A percentile compares a stretch with the other conserved stretches of the same genome.
Conservation (phyloP, 2,888 invertebrate genomes). For the Nephrotoma flavescens region DNA sequence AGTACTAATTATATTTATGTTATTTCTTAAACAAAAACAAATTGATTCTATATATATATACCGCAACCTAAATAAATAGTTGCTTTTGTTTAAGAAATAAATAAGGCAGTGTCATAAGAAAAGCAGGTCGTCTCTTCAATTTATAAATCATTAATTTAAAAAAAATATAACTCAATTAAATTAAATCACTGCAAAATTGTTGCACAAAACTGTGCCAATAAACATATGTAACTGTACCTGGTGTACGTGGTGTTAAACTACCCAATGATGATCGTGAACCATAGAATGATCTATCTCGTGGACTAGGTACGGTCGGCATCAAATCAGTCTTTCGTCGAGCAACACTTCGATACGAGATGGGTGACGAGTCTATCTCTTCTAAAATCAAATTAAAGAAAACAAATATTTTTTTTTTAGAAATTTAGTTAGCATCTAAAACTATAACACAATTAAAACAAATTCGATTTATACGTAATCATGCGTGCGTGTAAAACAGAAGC, state of each 20-base stretch:
- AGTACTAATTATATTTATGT: not conserved
- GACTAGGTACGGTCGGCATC: constrained; percentile 74
- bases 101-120: not conserved
- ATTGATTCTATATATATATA: not conserved
- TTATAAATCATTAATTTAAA: not conserved
- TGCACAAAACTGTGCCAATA: not conserved
- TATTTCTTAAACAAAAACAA: not conserved
- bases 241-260: constrained; percentile 31
- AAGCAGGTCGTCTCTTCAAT: not conserved
- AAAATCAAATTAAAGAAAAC: constrained; percentile 3
- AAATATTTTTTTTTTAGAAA: not conserved
- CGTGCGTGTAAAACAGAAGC: not conserved
- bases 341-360: constrained; percentile 59
- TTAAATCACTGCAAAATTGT: not conserved
- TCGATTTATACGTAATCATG: not conserved
- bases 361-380: constrained; percentile 26
- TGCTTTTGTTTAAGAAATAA: not conserved
- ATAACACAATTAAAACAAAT: not conserved
- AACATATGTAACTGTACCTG: constrained; percentile 25
- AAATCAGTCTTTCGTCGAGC: constrained; percentile 80
- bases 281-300: constrained; percentile 40
- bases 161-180: not conserved
- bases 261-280: constrained; percentile 36
- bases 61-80: not conserved
- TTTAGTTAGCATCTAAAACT: not conserved